Conservation (phyloP, 1,140 invertebrate genomes). For the Anoplolepis gracilipes region DNA sequence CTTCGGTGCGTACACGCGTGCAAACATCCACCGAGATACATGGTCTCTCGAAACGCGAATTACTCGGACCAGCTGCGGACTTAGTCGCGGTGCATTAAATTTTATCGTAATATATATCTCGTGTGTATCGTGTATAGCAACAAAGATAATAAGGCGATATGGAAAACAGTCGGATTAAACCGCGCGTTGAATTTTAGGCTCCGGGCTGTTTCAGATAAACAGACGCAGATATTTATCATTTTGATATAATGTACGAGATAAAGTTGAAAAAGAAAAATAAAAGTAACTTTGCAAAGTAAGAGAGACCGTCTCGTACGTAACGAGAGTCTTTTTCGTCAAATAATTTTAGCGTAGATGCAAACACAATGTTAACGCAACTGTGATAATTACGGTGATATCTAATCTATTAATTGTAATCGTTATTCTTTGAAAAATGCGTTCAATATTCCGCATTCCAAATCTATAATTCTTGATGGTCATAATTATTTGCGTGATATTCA, state of each 20-base stretch:
- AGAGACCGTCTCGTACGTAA: neutral
- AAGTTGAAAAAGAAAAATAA: slow-evolving; percentile 4
- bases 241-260: slow-evolving; percentile 26
- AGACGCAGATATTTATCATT: slow-evolving; percentile 48
- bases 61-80: slow-evolving; percentile 5
- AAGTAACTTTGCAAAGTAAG: slow-evolving; percentile 15
- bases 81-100: slow-evolving; percentile 54
- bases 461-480: neutral
- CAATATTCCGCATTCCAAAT: neutral
- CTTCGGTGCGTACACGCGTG: neutral
- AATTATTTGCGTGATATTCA: neutral
- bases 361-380: neutral
- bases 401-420: neutral
- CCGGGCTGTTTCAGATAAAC: slow-evolving; percentile 41
- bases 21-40: slow-evolving; percentile 23
- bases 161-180: slow-evolving; percentile 47
- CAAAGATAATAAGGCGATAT: slow-evolving; percentile 45
- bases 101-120: slow-evolving; percentile 44
- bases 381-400: neutral
- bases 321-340: neutral
- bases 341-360: neutral
- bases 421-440: neutral
- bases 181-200: slow-evolving; percentile 47
- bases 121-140: slow-evolving; percentile 23
- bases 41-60: slow-evolving; percentile 30